A percentile compares a stretch with the other conserved stretches of the same genome.
Conservation (phyloP, 2,888 invertebrate species). For the Proisotoma minuta region DNA sequence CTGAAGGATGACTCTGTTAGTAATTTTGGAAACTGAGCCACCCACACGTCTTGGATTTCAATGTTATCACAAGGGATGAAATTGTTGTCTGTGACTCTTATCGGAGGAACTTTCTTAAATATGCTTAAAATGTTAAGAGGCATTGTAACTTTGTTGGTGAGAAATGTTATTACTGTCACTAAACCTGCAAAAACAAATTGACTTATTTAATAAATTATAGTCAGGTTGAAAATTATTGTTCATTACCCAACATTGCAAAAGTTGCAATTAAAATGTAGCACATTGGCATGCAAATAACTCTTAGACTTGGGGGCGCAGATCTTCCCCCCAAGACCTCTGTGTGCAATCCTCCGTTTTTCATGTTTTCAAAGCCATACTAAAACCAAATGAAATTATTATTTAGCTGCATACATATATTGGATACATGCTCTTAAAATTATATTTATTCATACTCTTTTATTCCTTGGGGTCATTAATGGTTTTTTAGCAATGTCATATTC, state of each 20-base stretch:
- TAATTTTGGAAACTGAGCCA: slow-evolving; percentile 63
- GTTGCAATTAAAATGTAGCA: slow-evolving; percentile 63
- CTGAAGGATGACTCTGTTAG: slow-evolving; percentile 70
- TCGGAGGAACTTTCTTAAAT: slow-evolving; percentile 52
- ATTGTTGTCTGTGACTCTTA: slow-evolving; percentile 46
- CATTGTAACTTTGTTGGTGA: slow-evolving; percentile 63
- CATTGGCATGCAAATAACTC: slow-evolving; percentile 61
- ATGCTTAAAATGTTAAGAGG: slow-evolving; percentile 60
- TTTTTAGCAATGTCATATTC: slow-evolving; percentile 65
- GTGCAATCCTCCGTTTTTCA: slow-evolving; percentile 50
- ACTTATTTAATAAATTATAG: background rate
- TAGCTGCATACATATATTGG: background rate
- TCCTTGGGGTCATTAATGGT: slow-evolving; percentile 68
- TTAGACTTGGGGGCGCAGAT: slow-evolving; percentile 56
- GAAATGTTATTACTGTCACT: slow-evolving; percentile 60
- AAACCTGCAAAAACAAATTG: slow-evolving; percentile 53
- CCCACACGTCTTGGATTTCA: slow-evolving; percentile 62
- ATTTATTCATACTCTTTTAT: slow-evolving; percentile 50
- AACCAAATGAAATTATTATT: slow-evolving; percentile 2
- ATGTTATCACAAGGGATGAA: slow-evolving; percentile 61
- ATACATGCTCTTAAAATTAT: background rate
- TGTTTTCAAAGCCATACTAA: slow-evolving; percentile 40
- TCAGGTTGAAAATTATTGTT: slow-evolving; percentile 1
- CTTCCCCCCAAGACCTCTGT: slow-evolving; percentile 57
- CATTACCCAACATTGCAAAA: slow-evolving; percentile 57